Percentiles rank a stretch among this genome's conserved stretches.
phyloP scores from a whole-genome alignment of 2,797 vertebrate genomes.

The Parauchenoglanis punctatus region DNA sequence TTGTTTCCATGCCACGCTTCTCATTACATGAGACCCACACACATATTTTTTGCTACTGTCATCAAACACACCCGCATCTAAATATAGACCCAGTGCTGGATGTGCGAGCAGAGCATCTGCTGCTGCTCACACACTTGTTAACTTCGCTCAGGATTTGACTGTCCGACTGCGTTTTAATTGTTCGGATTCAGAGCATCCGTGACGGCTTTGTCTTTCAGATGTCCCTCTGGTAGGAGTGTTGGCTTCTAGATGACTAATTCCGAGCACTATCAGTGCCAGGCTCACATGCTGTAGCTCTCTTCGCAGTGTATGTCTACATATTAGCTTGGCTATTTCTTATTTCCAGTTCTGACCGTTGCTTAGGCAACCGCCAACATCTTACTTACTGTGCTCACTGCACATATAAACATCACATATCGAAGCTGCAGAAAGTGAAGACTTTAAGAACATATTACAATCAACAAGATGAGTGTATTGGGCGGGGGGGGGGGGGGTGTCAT shows the following conservation, averaged over 20 bases:
- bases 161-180: conserved; percentile 14
- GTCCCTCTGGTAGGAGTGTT: conserved; percentile 37
- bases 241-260: conserved; percentile 64
- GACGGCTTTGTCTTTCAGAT: conserved; percentile 26
- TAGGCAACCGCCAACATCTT: conserved; percentile 68
- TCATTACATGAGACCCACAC: background rate
- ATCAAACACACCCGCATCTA: conserved; percentile 37
- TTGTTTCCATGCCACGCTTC: background rate
- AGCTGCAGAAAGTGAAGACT: conserved; percentile 58
- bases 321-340: conserved; percentile 61
- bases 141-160: conserved; percentile 1
- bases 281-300: conserved; percentile 50
- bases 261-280: conserved; percentile 58
- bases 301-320: conserved; percentile 58
- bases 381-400: conserved; percentile 50
- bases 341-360: conserved; percentile 72
- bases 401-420: conserved; percentile 56
- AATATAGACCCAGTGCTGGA: conserved; percentile 39
- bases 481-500: background rate
- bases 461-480: background rate
- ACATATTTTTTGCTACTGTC: conserved; percentile 1
- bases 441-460: conserved; percentile 40
- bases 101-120: conserved; percentile 11
- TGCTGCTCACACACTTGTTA: conserved; percentile 13
- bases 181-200: conserved; percentile 19